Evolutionary conservation across 2,797 vertebrate species (phyloP).

Genomic region (Ctenopoma multispine): DNA sequence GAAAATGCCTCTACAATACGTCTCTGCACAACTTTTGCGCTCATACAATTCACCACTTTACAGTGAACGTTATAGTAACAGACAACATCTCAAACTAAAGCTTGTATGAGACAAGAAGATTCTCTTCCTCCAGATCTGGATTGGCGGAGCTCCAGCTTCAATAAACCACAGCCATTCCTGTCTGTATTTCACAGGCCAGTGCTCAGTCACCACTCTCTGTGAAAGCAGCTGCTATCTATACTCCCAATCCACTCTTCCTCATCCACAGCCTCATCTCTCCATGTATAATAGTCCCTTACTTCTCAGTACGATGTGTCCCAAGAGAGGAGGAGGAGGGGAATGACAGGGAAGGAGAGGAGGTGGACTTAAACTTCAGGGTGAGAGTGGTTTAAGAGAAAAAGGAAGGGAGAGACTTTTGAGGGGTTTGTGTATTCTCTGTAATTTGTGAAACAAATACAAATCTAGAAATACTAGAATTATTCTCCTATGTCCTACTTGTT

Average conservation of each 20-base stretch:
- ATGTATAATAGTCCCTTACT: constrained; percentile 38
- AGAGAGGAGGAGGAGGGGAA: background rate
- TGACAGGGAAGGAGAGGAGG: constrained; percentile 13
- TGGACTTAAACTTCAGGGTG: constrained; percentile 26
- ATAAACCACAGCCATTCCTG: constrained; percentile 29
- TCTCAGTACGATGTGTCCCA: constrained; percentile 20
- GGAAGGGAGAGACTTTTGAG: constrained; percentile 2
- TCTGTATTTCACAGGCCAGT: constrained; percentile 67
- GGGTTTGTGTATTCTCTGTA: background rate
- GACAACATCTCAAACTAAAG: constrained; percentile 20
- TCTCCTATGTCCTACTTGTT: background rate
- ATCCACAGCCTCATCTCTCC: constrained; percentile 47
- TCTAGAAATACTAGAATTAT: background rate
- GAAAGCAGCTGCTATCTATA: constrained; percentile 58
- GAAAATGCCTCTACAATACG: too few relatives aligned
- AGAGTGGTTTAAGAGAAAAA: constrained; percentile 3
- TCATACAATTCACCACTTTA: constrained; percentile 4
- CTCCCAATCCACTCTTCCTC: constrained; percentile 41
- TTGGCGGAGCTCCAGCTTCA: constrained; percentile 9
- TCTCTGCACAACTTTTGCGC: background rate
- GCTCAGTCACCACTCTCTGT: constrained; percentile 57
- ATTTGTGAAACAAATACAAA: constrained; percentile 2
- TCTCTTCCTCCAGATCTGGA: constrained; percentile 34
- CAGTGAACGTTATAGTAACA: constrained; percentile 13
- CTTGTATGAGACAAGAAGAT: constrained; percentile 18